Conservation (phyloP, 2,888 invertebrate genomes). For the Apamea anceps region DNA sequence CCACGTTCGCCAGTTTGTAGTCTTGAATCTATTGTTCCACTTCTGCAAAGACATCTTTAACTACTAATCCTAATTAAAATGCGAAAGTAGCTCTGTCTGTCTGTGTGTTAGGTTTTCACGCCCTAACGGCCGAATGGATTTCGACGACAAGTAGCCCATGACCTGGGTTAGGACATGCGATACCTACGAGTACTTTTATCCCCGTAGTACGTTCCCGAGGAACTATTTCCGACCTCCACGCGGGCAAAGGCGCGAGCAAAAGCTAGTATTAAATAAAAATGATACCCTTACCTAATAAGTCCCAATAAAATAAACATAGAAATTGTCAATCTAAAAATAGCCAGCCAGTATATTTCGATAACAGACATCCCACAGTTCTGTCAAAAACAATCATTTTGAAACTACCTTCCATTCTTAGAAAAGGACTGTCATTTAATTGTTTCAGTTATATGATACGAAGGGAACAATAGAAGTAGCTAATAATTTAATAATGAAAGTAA, state of each 20-base stretch:
- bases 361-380: slow-evolving; percentile 19
- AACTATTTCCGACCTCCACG: neutral
- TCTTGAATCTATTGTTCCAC: neutral
- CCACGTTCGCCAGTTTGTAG: neutral
- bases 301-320: slow-evolving; percentile 3
- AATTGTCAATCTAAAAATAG: slow-evolving; percentile 24
- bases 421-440: slow-evolving; percentile 8
- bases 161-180: neutral
- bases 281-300: neutral
- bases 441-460: slow-evolving; percentile 6
- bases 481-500: slow-evolving; percentile 14
- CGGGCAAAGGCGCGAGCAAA: neutral
- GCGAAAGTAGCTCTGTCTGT: neutral
- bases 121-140: neutral
- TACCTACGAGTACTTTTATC: neutral
- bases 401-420: slow-evolving; percentile 20
- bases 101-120: neutral
- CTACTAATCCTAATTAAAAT: neutral
- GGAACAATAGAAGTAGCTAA: slow-evolving; percentile 24
- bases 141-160: neutral
- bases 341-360: slow-evolving; percentile 7
- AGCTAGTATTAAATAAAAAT: neutral
- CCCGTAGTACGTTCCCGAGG: neutral
- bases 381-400: slow-evolving; percentile 33
- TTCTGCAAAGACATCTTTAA: neutral